Evolutionary conservation across 2,888 invertebrate species (phyloP).

Genomic region (Ctenicera cuprea): DNA sequence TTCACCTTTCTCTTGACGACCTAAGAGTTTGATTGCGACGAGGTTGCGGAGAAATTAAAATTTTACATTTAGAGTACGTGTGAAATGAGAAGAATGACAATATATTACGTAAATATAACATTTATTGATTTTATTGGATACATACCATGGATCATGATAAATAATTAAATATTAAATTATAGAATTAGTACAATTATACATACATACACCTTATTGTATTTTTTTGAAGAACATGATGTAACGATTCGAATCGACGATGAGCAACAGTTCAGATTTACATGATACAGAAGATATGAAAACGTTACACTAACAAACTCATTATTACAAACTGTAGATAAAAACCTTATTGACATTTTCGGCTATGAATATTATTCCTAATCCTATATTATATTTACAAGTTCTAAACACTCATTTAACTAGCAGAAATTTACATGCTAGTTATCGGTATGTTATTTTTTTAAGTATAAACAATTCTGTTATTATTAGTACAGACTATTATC

Average conservation of each 20-base stretch:
- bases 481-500: slow-evolving; percentile 51
- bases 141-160: slow-evolving; percentile 56
- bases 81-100: slow-evolving; percentile 6
- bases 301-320: slow-evolving; percentile 46
- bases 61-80: too few relatives aligned
- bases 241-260: slow-evolving; percentile 48
- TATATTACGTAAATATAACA: slow-evolving; percentile 60
- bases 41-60: too few relatives aligned
- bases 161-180: slow-evolving; percentile 56
- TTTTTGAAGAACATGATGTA: slow-evolving; percentile 41
- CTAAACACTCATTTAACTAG: slow-evolving; percentile 52
- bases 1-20: too few relatives aligned
- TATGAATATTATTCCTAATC: slow-evolving; percentile 50
- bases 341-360: slow-evolving; percentile 56
- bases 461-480: slow-evolving; percentile 45
- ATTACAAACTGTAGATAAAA: slow-evolving; percentile 57
- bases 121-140: slow-evolving; percentile 60
- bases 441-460: slow-evolving; percentile 43
- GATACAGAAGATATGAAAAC: slow-evolving; percentile 53
- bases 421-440: slow-evolving; percentile 46
- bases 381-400: slow-evolving; percentile 57
- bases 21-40: too few relatives aligned
- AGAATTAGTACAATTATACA: slow-evolving; percentile 58
- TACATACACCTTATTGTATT: slow-evolving; percentile 50
- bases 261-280: slow-evolving; percentile 51